Conservation (phyloP, 2,113 vertebrate species). For the Suncus etruscus region DNA sequence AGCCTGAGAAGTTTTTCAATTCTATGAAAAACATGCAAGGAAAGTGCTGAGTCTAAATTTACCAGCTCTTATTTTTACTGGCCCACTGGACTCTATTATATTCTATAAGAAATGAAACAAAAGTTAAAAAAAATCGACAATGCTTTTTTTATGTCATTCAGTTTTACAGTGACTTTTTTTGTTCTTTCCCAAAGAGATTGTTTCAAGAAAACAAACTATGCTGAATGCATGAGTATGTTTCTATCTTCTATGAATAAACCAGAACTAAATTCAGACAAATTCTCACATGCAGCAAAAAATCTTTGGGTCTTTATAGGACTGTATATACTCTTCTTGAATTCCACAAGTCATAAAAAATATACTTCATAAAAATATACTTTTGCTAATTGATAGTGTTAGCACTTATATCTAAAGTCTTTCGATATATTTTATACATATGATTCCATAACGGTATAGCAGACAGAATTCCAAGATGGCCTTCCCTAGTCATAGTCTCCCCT, state of each 20-base stretch:
- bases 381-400: background rate
- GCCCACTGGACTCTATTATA: no score
- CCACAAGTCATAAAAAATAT: no score
- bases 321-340: background rate
- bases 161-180: background rate
- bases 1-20: background rate
- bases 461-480: background rate
- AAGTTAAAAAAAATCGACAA: background rate
- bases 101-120: background rate
- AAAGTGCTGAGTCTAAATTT: background rate
- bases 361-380: background rate
- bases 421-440: background rate
- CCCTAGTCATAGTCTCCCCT: background rate
- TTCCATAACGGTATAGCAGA: constrained; percentile 16
- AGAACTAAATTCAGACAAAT: background rate
- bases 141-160: background rate
- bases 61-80: background rate
- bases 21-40: background rate
- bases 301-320: background rate
- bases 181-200: background rate
- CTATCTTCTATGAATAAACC: background rate
- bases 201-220: background rate
- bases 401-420: constrained; percentile 11
- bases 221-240: background rate
- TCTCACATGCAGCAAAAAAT: background rate